phyloP scores from a whole-genome alignment of 1,140 invertebrate genomes.

The Globodera rostochiensis region DNA sequence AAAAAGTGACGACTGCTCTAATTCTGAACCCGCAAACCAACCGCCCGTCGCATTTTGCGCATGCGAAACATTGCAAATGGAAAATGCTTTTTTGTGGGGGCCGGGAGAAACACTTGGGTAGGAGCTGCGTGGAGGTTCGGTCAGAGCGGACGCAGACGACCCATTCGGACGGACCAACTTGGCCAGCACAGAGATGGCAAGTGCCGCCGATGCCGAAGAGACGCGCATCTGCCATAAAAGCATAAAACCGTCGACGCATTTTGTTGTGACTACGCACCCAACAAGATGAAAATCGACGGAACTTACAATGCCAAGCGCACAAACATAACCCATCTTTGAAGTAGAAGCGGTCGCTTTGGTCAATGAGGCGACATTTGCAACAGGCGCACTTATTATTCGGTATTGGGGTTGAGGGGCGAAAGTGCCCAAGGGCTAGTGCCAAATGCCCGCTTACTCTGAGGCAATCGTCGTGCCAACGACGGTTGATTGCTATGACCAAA shows the following conservation, averaged over 20 bases:
- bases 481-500: background rate
- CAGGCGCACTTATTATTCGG: background rate
- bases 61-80: conserved; percentile 8
- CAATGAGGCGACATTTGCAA: background rate
- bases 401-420: background rate
- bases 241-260: background rate
- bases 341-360: background rate
- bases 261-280: background rate
- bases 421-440: background rate
- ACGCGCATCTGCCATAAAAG: background rate
- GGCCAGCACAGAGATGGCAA: conserved; percentile 1
- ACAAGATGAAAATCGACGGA: background rate
- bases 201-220: background rate
- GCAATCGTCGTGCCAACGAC: background rate
- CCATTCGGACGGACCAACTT: background rate
- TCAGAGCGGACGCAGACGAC: background rate
- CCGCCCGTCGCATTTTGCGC: conserved; percentile 7
- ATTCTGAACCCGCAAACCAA: background rate
- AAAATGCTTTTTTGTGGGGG: background rate
- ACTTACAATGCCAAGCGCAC: background rate
- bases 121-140: background rate
- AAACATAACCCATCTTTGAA: background rate
- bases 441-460: background rate
- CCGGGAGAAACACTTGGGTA: background rate
- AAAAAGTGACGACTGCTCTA: background rate